Conservation (phyloP, 2,888 invertebrate genomes). For the Heteromyza rotundicornis region DNA sequence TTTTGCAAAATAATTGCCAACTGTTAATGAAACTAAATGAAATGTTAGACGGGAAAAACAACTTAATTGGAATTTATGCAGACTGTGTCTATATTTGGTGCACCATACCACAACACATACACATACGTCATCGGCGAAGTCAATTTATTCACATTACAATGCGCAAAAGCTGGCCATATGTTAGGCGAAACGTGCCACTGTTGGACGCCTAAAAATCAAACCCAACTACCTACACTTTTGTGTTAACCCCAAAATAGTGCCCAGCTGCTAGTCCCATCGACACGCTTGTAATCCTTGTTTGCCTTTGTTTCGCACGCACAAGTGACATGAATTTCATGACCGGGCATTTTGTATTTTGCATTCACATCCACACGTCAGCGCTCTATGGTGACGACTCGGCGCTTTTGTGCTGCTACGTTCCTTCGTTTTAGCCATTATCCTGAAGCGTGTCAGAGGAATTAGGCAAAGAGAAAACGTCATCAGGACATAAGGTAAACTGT, state of each 20-base stretch:
- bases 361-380: background rate
- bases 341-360: background rate
- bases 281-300: background rate
- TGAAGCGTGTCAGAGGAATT: background rate
- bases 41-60: too few relatives aligned
- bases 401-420: too few relatives aligned
- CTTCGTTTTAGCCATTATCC: conserved; percentile 5
- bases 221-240: background rate
- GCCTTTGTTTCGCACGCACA: conserved; percentile 11
- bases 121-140: too few relatives aligned
- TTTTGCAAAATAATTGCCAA: too few relatives aligned
- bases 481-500: background rate
- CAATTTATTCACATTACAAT: too few relatives aligned
- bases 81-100: too few relatives aligned
- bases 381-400: too few relatives aligned
- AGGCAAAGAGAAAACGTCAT: background rate
- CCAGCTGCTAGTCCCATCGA: background rate
- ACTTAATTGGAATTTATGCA: too few relatives aligned
- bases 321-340: conserved; percentile 1
- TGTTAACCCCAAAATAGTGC: background rate
- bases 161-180: background rate
- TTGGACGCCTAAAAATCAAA: background rate
- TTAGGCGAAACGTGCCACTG: background rate
- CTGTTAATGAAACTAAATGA: too few relatives aligned
- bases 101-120: too few relatives aligned